A percentile compares a stretch with the other conserved stretches of the same genome.
Evolutionary conservation across 2,113 vertebrate species (phyloP).

Genomic region (Vanacampus margaritifer): DNA sequence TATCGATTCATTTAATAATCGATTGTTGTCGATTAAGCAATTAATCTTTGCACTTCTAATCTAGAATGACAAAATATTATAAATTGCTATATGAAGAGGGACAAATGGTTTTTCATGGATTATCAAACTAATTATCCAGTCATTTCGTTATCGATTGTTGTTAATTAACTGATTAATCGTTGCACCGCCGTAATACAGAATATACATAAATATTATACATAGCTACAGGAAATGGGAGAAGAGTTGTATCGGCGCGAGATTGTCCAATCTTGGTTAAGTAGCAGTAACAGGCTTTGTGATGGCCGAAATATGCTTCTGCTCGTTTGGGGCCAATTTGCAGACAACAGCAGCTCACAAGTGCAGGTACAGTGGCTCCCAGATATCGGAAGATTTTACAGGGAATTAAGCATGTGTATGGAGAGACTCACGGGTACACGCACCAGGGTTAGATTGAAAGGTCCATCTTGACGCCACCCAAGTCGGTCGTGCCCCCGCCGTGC

Average conservation of each 20-base stretch:
- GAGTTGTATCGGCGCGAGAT: conserved; percentile 45
- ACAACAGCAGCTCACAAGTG: conserved; percentile 44
- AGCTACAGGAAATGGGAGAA: conserved; percentile 34
- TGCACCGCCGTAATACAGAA: neutral
- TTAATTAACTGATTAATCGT: no score
- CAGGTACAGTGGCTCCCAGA: conserved; percentile 39
- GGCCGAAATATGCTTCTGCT: conserved; percentile 67
- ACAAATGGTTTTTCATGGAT: no score
- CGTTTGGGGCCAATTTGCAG: conserved; percentile 55
- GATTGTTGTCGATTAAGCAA: no score
- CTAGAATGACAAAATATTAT: no score
- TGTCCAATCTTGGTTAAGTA: conserved; percentile 64
- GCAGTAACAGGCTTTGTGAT: conserved; percentile 70
- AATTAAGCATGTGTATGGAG: conserved; percentile 51
- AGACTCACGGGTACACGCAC: conserved; percentile 40
- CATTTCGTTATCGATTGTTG: no score
- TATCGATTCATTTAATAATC: no score
- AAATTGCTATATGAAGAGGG: no score
- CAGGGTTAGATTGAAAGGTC: conserved; percentile 67
- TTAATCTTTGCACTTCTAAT: no score
- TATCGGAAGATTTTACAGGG: conserved; percentile 59
- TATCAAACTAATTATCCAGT: no score
- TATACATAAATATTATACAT: conserved; percentile 11
- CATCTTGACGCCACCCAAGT: conserved; percentile 72
- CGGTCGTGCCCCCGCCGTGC: conserved; percentile 31